Base-by-base conservation (phyloP, 1,140 invertebrate species). In the Meloidogyne floridensis region DNA sequence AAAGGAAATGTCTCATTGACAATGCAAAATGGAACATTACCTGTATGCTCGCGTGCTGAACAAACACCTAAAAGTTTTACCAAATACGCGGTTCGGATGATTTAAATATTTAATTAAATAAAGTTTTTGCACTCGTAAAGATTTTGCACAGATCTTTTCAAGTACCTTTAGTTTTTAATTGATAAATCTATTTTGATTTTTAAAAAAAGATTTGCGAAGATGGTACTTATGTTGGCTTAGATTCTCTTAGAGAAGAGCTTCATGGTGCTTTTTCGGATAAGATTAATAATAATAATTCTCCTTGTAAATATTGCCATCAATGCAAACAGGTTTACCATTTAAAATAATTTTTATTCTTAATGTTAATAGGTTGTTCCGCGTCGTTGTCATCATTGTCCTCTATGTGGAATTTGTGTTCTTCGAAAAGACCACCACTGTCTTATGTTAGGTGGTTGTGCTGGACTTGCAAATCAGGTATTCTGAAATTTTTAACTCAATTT, bases 381-480 rank as follows among this genome's bases (percentile, higher is more conserved):
- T 18, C 72, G 85, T 0, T 85, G 78, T 76, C 84, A 87, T 76
- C 86, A 86, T 59, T 86, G 86, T 53, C 86, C 86, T 15, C 53
- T 86, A 15, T 86, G 86, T 80, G 73, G 86, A 9, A 86, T 87
- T 74, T 86, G 86, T 73, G 84, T 86, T 32, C 59, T 86, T 53
- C 56, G 86, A 13, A 86, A 86, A 70, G 86, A 86, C 53, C 86
- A 86, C 65, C 86, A 86, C 59, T 86, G 86, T 70, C 86, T 86
- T 65, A 13, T 86, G 53, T 83, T 83, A 6, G 86, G 86, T 74
- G 86, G 86, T 69, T 86, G 86, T 54, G 84, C 82, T 5, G 86
- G 86, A 74, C 72, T 87, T 15, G 86, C 86, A 32, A 86, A 86
- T 82, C 85, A 86, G 59, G 85, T 86, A 69, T 53, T 15, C 43